A percentile compares a stretch with the other conserved stretches of the same genome.
phyloP scores from a whole-genome alignment of 2,113 vertebrate genomes.

The Rafetus swinhoei region DNA sequence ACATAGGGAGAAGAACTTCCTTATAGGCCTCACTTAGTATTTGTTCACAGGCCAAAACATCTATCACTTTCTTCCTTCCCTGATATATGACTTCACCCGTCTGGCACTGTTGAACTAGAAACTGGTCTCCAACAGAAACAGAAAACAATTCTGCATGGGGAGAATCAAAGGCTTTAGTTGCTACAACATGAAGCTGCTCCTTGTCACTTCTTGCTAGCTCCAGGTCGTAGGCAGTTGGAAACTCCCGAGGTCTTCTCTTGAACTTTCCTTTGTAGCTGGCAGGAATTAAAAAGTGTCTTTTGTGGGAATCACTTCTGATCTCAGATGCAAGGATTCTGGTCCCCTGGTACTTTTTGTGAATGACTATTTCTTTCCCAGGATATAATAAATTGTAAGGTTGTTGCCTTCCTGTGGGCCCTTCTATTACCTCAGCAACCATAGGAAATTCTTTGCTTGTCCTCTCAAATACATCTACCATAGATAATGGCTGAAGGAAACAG shows the following conservation, averaged over 20 bases:
- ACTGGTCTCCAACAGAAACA: constrained; percentile 84
- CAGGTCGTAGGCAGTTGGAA: constrained; percentile 87
- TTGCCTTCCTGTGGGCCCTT: constrained; percentile 64
- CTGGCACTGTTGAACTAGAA: constrained; percentile 78
- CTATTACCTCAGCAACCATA: constrained; percentile 82
- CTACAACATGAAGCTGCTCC: constrained; percentile 84
- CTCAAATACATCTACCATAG: constrained; percentile 81
- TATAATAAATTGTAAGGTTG: constrained; percentile 67
- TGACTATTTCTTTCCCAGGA: constrained; percentile 77
- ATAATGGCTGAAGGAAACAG: constrained; percentile 82
- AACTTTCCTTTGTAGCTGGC: constrained; percentile 87
- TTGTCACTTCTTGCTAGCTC: constrained; percentile 80
- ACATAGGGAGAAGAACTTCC: constrained; percentile 82
- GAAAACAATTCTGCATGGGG: constrained; percentile 77
- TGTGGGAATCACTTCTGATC: constrained; percentile 79
- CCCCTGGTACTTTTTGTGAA: constrained; percentile 81
- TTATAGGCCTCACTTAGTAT: constrained; percentile 73
- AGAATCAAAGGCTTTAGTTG: constrained; percentile 82
- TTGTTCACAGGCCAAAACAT: constrained; percentile 82
- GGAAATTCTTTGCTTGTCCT: constrained; percentile 83
- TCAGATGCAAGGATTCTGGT: constrained; percentile 85
- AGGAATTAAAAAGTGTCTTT: constrained; percentile 86
- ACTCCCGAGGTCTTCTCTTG: constrained; percentile 84
- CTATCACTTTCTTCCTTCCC: constrained; percentile 62
- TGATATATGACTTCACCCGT: constrained; percentile 70